Evolutionary conservation across 2,888 invertebrate genomes (phyloP), one percentile per base, ranked within the genome.

Genomic region (Lasiommata megera): DNA sequence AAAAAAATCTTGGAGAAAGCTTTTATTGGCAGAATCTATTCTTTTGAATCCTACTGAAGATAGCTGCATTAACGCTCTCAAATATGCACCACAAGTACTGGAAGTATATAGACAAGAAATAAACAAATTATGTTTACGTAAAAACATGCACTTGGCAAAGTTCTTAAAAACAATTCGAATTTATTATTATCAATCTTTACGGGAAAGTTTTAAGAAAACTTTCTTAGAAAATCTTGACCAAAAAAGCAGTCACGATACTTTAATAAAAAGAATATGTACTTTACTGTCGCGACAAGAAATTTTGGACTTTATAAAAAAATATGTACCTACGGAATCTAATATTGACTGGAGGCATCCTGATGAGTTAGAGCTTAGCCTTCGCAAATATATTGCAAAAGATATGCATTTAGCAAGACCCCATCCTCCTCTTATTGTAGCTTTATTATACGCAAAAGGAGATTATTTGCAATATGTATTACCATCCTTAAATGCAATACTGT

Each of bases 371-470:
- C 67, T 86, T 0, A 74, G 68, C 61, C 50, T 82, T n/a, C 71
- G 73, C 29, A 85, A 79, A 64, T 70, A 79, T 59, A 74, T 88
- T 29, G 82, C 80, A 1, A 78, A 77, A 64, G 68, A 72, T 58
- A 71, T 86, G 67, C 69, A 82, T 58, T 56, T 77, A n/a, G 75
- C 82, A 34, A 77, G 88, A 62, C 86, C 85, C 3, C 68, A 77
- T 6, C 65, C 72, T 3, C 61, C 75, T 6, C 65, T 80, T 29
- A 73, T 80, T 3, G 57, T 68, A 3, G 68, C 84, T 1, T 62
- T 88, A 31, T 68, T 60, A 52, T 88, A 79, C 59, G 82, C 85
- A 2, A 80, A 77, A 68, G 82, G 84, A 18, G 85, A 88, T 65
- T 86, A 85, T 59, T 70, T 86, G 38, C 82, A 85, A 60, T 80